Evolutionary conservation across 2,888 invertebrate species (phyloP).

Genomic region (Ophion costatus): DNA sequence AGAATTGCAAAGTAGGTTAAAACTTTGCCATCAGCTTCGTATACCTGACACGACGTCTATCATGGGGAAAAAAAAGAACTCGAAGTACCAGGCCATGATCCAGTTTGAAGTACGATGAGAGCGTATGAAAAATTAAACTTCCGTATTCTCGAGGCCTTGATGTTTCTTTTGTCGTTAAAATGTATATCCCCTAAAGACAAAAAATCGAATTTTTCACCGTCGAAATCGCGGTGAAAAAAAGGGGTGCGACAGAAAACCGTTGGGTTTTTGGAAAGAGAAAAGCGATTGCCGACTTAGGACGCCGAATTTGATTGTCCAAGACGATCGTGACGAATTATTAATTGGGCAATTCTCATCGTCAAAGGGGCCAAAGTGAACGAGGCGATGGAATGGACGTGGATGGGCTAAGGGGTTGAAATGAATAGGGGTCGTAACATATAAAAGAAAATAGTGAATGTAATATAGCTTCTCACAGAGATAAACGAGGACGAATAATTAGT

Average conservation of each 20-base stretch:
- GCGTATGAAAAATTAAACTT: too few species aligned
- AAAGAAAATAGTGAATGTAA: not conserved
- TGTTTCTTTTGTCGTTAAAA: too few species aligned
- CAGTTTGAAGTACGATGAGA: too few species aligned
- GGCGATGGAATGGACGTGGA: too few species aligned
- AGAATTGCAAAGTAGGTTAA: conserved; percentile 15
- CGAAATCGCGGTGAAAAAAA: not conserved
- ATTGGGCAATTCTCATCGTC: conserved; percentile 10
- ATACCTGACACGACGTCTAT: too few species aligned
- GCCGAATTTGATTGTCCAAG: conserved; percentile 1
- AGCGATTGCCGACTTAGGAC: too few species aligned
- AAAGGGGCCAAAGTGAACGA: not conserved
- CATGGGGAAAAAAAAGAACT: too few species aligned
- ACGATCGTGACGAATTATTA: conserved; percentile 38
- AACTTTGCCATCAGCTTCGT: not conserved
- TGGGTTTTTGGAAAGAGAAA: not conserved
- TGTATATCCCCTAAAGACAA: too few species aligned
- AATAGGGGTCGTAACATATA: not conserved
- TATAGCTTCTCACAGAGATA: not conserved
- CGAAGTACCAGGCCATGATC: too few species aligned
- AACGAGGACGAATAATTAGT: not conserved
- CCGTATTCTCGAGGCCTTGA: too few species aligned
- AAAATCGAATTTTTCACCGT: too few species aligned
- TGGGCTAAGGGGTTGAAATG: conserved; percentile 5
- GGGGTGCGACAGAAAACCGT: not conserved